phyloP scores from a whole-genome alignment of 2,797 vertebrate species.

The Yasuhikotakia modesta region DNA sequence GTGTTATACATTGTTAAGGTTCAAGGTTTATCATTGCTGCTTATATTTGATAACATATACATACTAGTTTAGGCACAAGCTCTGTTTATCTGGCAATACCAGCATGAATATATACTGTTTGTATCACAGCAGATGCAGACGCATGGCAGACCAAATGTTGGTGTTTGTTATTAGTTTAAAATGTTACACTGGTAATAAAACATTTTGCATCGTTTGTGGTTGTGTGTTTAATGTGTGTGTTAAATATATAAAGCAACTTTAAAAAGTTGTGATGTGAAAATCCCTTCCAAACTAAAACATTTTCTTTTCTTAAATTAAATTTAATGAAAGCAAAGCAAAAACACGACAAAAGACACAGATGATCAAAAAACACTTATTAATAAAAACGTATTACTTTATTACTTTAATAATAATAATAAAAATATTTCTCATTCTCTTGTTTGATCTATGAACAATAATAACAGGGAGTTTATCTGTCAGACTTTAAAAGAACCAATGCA shows the following conservation, averaged over 20 bases:
- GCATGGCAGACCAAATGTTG: neutral
- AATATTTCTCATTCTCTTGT: neutral
- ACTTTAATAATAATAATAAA: too few species aligned
- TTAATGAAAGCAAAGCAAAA: too few species aligned
- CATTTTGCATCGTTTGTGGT: neutral
- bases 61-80: conserved; percentile 10
- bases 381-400: too few species aligned
- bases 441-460: conserved; percentile 13
- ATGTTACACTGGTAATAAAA: conserved; percentile 32
- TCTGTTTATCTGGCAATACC: neutral
- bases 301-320: too few species aligned
- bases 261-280: neutral
- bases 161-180: conserved; percentile 9
- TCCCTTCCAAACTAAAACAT: too few species aligned
- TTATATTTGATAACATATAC: conserved; percentile 17
- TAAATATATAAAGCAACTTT: neutral
- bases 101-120: conserved; percentile 17
- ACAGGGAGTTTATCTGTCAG: conserved; percentile 39
- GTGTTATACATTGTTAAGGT: conserved; percentile 8
- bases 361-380: too few species aligned
- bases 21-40: neutral
- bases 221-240: neutral
- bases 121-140: neutral
- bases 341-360: too few species aligned
- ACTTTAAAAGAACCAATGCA: conserved; percentile 7